phyloP scores from a whole-genome alignment of 35 echinoderm and acorn worm genomes.

The Hemicentrotus pulcherrimus region DNA sequence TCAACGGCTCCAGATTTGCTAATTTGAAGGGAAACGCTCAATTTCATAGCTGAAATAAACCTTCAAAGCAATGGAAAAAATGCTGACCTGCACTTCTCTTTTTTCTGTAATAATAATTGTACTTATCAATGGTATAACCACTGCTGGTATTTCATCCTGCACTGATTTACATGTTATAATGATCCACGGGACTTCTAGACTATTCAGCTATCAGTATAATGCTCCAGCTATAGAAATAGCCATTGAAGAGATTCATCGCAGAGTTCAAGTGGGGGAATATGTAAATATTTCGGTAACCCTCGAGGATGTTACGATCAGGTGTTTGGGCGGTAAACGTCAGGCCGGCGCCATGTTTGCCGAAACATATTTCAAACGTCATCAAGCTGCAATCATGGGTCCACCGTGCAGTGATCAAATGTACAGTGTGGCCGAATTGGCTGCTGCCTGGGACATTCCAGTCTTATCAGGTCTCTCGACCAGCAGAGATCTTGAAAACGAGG shows the following conservation, averaged over 20 bases:
- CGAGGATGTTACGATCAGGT: background rate
- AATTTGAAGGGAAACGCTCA: no score
- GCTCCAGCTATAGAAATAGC: background rate
- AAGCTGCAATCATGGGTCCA: slow-evolving; percentile 14
- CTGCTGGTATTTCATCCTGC: background rate
- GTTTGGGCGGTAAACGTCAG: background rate
- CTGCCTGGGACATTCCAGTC: slow-evolving; percentile 19
- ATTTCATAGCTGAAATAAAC: background rate
- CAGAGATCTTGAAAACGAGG: background rate
- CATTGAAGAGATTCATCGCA: background rate
- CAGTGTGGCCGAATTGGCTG: slow-evolving; percentile 14
- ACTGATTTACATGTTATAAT: background rate
- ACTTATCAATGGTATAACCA: background rate
- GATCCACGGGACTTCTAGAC: background rate
- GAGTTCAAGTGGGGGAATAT: background rate
- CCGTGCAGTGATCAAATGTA: background rate
- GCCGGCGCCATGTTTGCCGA: background rate
- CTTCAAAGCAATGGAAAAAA: background rate
- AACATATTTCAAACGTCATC: background rate
- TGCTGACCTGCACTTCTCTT: background rate
- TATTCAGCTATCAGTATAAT: background rate
- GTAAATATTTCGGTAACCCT: background rate
- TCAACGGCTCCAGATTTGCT: no score
- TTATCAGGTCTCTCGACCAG: background rate
- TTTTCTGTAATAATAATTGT: background rate